A percentile compares a stretch with the other conserved stretches of the same genome.
Evolutionary conservation across 2,888 invertebrate genomes (phyloP).

Genomic region (Pasiphila rectangulata): DNA sequence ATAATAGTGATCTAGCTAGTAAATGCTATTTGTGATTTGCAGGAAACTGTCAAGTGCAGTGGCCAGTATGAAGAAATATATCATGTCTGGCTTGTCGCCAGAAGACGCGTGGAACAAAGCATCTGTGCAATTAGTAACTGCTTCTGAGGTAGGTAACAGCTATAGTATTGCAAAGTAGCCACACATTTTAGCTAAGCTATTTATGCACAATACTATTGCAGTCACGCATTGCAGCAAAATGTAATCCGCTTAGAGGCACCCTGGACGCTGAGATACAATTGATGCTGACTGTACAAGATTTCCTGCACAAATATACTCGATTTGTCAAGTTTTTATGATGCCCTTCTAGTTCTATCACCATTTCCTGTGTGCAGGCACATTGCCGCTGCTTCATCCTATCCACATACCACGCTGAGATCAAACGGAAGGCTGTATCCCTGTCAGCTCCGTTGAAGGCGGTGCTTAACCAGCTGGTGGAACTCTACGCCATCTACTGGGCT

Average conservation of each 20-base stretch:
- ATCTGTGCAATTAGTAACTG: slow-evolving; percentile 89
- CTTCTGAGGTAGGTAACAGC: slow-evolving; percentile 93
- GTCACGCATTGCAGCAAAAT: too few relatives aligned
- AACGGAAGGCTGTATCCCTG: slow-evolving; percentile 61
- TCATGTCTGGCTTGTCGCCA: slow-evolving; percentile 80
- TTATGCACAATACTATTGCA: too few relatives aligned
- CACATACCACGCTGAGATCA: slow-evolving; percentile 83
- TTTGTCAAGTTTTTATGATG: too few relatives aligned
- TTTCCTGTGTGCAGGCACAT: slow-evolving; percentile 72
- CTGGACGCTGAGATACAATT: too few relatives aligned
- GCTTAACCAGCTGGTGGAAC: slow-evolving; percentile 85
- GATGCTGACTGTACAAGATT: too few relatives aligned
- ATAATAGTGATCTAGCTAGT: too few relatives aligned
- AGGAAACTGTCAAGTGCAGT: slow-evolving; percentile 87
- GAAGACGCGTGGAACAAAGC: slow-evolving; percentile 93
- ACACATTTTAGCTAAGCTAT: too few relatives aligned
- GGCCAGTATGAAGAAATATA: slow-evolving; percentile 83
- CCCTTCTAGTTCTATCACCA: too few relatives aligned
- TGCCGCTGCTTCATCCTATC: slow-evolving; percentile 89
- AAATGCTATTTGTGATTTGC: slow-evolving; percentile 23
- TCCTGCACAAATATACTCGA: too few relatives aligned
- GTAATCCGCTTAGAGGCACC: too few relatives aligned
- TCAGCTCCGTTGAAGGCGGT: slow-evolving; percentile 83
- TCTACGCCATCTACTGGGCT: slow-evolving; percentile 88
- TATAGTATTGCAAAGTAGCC: too few relatives aligned